Evolutionary conservation across 2,888 invertebrate species (phyloP), one percentile per base, ranked within the genome.

Genomic region (Metopia argyrocephala): DNA sequence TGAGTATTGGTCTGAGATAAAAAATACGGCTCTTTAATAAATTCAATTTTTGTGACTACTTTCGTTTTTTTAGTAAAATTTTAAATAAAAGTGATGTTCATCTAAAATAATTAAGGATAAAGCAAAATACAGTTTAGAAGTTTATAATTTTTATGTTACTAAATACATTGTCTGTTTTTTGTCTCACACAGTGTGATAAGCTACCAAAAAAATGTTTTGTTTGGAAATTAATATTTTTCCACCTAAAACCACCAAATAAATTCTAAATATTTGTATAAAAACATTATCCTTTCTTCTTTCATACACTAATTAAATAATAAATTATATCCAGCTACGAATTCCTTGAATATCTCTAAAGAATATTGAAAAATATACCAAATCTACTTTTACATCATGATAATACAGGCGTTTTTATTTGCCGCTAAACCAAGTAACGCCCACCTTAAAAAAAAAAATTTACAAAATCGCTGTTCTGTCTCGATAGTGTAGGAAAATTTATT

Each of bases 301-400:
- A n/a, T 56, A n/a, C 12, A 68, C 70, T 79, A 79, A 82, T 82
- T 82, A 82, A 82, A 76, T 70, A 79, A 82, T 82, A 82, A 82
- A 82, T 82, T 73, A 79, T 82, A 31, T 79, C 78, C 71, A 25
- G 82, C 82, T 76, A 79, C 25, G 76, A 76, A 61, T 82, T 82
- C 74, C 25, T 18, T 48, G 61, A 74, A 78, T 59, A 31, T 48
- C 21, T 31, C 31, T 27, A 5, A 28, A 45, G 18, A 20, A 23
- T 15, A 6, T 12, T n/a, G 59, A 69, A 70, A 25, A 45, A 1
- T 28, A 71, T 31, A 50, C 45, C 21, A 80, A 64, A 73, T 80
- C 74, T 74, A 70, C 70, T 78, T 78, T 75, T 69, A 15, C 31
- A 23, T 20, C 3, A 0, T 38, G 31, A 31, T 0, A 54, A 57